Conservation (phyloP, 2,888 invertebrate genomes). For the Stenolophus ochropezus region DNA sequence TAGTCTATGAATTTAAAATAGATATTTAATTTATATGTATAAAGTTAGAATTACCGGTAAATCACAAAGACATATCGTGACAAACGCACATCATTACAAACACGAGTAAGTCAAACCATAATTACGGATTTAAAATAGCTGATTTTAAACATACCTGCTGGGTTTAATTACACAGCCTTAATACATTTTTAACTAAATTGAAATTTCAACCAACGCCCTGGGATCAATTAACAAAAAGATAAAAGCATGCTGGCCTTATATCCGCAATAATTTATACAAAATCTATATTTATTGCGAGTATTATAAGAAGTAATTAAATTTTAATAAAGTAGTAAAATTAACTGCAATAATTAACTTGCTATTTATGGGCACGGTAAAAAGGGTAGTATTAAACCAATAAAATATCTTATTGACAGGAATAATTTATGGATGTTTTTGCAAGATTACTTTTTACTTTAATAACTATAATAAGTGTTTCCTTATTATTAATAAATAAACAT, state of each 20-base stretch:
- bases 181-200: not conserved
- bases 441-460: not conserved
- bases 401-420: not conserved
- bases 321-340: not conserved
- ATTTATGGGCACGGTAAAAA: not conserved
- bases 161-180: not conserved
- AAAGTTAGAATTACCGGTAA: not conserved
- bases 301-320: not conserved
- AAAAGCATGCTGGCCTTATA: not conserved
- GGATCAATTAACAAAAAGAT: not conserved
- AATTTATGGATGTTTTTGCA: not conserved
- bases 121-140: slow-evolving; percentile 50
- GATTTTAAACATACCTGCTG: slow-evolving; percentile 25
- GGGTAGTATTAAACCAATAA: not conserved
- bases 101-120: slow-evolving; percentile 46
- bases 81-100: slow-evolving; percentile 42
- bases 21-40: not conserved
- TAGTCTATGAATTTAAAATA: not conserved
- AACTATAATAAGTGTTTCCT: not conserved
- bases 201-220: not conserved
- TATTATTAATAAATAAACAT: not conserved
- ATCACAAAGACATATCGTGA: slow-evolving; percentile 43
- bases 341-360: not conserved
- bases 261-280: not conserved
- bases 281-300: not conserved